These are phyloP conservation scores for Cydia strobilella DNA, from an alignment of 1,140 invertebrate genomes.

Conservation along the genomic window DNA sequence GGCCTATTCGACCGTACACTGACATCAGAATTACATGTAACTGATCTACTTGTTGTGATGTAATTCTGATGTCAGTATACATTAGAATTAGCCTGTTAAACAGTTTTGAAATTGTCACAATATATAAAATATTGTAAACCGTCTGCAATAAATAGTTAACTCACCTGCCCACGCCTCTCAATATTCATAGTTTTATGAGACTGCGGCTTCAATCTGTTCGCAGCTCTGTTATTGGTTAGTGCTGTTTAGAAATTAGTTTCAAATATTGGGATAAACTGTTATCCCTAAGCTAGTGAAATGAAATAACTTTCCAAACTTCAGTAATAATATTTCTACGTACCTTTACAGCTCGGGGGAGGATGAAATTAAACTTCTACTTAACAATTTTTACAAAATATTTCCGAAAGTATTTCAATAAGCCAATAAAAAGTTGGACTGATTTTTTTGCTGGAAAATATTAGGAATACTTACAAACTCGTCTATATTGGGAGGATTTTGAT, in stretches of 20 bases:
- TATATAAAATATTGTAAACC: not conserved
- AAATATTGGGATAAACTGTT: conserved; percentile 40
- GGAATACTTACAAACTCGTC: conserved; percentile 6
- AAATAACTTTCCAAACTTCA: conserved; percentile 53
- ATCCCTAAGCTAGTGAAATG: conserved; percentile 49
- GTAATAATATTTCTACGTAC: conserved; percentile 40
- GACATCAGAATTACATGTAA: too few species aligned
- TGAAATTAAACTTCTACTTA: conserved; percentile 55
- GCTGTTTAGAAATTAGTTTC: conserved; percentile 40
- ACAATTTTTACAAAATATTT: conserved; percentile 52
- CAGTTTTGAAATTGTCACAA: not conserved
- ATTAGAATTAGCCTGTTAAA: too few species aligned
- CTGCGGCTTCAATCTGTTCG: not conserved
- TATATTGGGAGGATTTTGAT: not conserved
- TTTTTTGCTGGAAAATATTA: conserved; percentile 10
- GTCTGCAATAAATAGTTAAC: not conserved
- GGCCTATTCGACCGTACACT: too few species aligned
- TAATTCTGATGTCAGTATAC: too few species aligned
- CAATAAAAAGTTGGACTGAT: conserved; percentile 38
- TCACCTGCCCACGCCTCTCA: not conserved
- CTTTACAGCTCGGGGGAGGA: conserved; percentile 41
- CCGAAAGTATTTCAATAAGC: conserved; percentile 52
- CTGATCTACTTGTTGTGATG: too few species aligned
- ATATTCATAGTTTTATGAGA: conserved; percentile 16
- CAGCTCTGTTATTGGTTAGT: conserved; percentile 33